Evolutionary conservation across 2,797 vertebrate genomes (phyloP).

Genomic region (Anabacerthia variegaticeps): DNA sequence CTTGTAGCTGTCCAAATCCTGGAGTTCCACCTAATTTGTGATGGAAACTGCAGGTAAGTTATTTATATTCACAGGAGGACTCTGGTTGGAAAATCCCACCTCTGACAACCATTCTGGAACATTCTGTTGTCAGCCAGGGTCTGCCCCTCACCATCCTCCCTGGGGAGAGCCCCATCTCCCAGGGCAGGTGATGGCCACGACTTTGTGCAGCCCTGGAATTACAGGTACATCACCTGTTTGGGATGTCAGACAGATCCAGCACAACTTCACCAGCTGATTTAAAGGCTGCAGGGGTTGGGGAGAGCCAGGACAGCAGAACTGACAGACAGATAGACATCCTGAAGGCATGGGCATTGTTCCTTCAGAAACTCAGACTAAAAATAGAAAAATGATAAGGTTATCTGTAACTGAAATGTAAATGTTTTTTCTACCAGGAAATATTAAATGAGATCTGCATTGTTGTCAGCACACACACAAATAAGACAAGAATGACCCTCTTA

Average conservation of each 20-base stretch:
- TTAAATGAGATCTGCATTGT: background rate
- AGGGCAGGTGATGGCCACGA: rapidly evolving
- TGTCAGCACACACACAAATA: background rate
- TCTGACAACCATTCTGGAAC: background rate
- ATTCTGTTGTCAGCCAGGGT: rapidly evolving
- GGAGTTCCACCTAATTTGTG: background rate
- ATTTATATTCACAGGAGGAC: background rate
- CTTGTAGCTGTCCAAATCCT: background rate
- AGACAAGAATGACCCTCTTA: background rate
- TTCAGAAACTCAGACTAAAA: background rate
- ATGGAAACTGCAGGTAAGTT: background rate
- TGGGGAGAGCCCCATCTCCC: background rate
- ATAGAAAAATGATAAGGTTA: background rate
- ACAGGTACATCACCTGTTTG: background rate
- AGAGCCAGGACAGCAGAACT: background rate
- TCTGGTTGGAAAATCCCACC: background rate
- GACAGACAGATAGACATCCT: background rate
- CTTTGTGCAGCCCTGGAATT: background rate
- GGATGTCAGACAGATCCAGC: background rate
- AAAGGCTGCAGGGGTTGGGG: background rate
- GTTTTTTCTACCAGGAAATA: background rate
- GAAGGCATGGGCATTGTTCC: rapidly evolving
- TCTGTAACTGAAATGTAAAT: background rate
- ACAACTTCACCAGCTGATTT: background rate
- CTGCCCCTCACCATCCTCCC: background rate